Evolutionary conservation across 2,797 vertebrate species (phyloP).

Genomic region (Clarias fuscus): DNA sequence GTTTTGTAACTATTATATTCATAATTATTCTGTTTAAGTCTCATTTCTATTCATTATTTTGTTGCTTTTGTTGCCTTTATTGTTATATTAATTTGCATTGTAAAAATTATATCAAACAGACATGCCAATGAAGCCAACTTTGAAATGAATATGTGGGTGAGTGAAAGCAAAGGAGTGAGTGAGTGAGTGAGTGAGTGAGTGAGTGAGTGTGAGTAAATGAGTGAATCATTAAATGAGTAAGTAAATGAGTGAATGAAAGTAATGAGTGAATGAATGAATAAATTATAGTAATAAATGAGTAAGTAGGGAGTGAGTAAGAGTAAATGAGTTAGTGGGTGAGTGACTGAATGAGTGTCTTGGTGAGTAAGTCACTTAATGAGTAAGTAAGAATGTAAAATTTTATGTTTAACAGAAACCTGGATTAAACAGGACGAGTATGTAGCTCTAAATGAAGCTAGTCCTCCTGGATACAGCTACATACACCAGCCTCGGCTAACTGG

Average conservation of each 20-base stretch:
- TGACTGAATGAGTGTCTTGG: slow-evolving; percentile 28
- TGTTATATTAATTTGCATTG: too few relatives aligned
- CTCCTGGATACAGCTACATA: too few relatives aligned
- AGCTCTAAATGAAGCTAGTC: too few relatives aligned
- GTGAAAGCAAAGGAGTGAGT: neutral
- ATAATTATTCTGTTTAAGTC: too few relatives aligned
- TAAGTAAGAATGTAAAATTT: neutral
- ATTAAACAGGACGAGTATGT: too few relatives aligned
- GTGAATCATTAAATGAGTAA: neutral
- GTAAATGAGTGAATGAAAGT: neutral
- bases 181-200: neutral
- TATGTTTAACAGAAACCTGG: too few relatives aligned
- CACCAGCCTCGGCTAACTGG: too few relatives aligned
- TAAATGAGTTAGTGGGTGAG: slow-evolving; percentile 11
- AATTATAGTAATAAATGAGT: neutral
- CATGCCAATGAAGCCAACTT: too few relatives aligned
- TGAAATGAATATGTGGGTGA: neutral
- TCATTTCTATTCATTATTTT: too few relatives aligned
- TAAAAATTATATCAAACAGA: too few relatives aligned
- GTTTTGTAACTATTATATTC: too few relatives aligned
- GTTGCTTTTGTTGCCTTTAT: too few relatives aligned
- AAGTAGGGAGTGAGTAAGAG: neutral
- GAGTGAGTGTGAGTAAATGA: neutral
- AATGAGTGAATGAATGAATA: neutral
- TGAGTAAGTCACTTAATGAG: slow-evolving; percentile 12